Evolutionary conservation across 53 echinoderm and acorn worm species (phyloP), one percentile per base, ranked within the genome.

Genomic region (Luidia sarsii): DNA sequence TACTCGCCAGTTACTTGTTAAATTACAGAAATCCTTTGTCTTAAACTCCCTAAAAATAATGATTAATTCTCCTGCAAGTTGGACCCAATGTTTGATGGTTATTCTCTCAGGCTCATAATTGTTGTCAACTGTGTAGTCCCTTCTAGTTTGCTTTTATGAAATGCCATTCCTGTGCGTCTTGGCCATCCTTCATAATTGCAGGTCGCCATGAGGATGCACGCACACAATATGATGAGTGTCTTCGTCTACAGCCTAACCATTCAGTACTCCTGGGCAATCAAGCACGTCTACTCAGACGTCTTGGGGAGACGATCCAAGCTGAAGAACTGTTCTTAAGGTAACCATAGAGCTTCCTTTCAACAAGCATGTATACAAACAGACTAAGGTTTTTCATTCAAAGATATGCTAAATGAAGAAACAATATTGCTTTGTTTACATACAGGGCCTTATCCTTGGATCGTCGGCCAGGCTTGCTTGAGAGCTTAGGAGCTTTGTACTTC

Each of bases 301-400:
- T 91, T 30, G 87, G 84, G 2, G 70, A 84, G 39, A 89, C 86
- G 9, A 39, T 1, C 10, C 87, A 89, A 53, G 89, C 93, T 36
- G 99, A 97, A 55, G 45, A 79, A 2, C 60, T 84, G 65, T 94
- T 91, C 41, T 52, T 73, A 9, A 83, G 91, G 96, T 96, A 49
- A 35, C 27, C 24, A 21, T 3, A 41, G 41, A 3, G 23, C 46
- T 6, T 69, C 29, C 16, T 6, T 36, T 29, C 39, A 39, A 41
- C 6, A 6, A 7, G 41, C 6, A 41, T 7, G 11, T 11, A 41
- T 41, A 7, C 6, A 6, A 41, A 7, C 6, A 11, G 11, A 7
- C 41, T 11, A 6, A 41, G 6, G 41, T 41, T 6, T 7, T 41
- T 41, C 11, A 7, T 11, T 11, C 6, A 41, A 41, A 7, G 6